These are phyloP conservation scores for Acromyrmex echinatior DNA, from an alignment of 1,140 invertebrate genomes.

Conservation along the genomic window DNA sequence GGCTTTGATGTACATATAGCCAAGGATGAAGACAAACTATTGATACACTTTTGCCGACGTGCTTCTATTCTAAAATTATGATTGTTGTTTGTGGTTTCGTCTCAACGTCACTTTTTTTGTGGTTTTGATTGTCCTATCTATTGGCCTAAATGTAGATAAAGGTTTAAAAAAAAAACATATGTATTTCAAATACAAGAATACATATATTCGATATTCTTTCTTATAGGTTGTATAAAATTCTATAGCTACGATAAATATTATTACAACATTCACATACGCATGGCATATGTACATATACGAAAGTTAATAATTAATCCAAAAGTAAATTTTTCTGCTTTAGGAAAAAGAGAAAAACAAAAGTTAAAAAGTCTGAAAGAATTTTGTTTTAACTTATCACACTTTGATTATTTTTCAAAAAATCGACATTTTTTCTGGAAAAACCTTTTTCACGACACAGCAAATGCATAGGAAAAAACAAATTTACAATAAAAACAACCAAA, in stretches of 20 bases:
- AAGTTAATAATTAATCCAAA: too few relatives aligned
- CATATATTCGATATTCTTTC: background rate
- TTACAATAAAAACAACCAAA: too few relatives aligned
- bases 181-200: background rate
- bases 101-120: background rate
- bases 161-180: background rate
- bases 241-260: conserved; percentile 19
- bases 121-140: conserved; percentile 40
- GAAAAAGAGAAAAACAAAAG: too few relatives aligned
- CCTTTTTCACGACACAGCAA: too few relatives aligned
- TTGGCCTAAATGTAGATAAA: conserved; percentile 9
- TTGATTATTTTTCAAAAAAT: too few relatives aligned
- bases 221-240: background rate
- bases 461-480: too few relatives aligned
- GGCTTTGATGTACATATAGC: background rate
- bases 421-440: too few relatives aligned
- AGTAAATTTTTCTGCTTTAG: too few relatives aligned
- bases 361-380: too few relatives aligned
- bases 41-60: conserved; percentile 4
- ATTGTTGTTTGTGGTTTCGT: conserved; percentile 41
- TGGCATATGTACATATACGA: background rate
- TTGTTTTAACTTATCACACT: too few relatives aligned
- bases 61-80: conserved; percentile 4
- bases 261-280: background rate
- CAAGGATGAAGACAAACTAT: background rate